Evolutionary conservation across 2,888 invertebrate genomes (phyloP), one percentile per base, ranked within the genome.

Genomic region (Caenorhabditis virilis): DNA sequence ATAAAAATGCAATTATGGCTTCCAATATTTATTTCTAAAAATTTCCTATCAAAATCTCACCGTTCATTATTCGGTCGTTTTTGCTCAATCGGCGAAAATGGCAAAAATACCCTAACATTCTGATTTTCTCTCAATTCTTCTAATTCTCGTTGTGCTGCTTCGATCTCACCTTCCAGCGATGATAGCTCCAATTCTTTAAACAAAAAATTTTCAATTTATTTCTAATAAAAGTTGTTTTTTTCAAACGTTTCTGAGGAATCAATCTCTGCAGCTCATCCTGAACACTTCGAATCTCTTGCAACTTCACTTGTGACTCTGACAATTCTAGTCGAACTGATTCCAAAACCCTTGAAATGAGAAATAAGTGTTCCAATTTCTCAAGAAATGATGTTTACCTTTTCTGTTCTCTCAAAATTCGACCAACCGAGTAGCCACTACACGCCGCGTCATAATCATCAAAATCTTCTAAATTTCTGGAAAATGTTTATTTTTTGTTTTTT

Each of bases 361-460:
- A 43, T 36, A 16, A 41, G 16, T 26, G 26, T 46, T 45, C 16
- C 16, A 3, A 25, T 47, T 46, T 20, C 5, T 13, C 25, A 38
- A 41, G 7, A 16, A 20, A 23, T 2, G 4, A 7, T 4, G 16
- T 22, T 16, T 22, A 65, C 70, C 62, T 42, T 56, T 65, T 55
- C 39, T 72, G 72, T 13, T 64, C 61, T 18, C 64, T 36, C 2
- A 72, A 41, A 15, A 62, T 53, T 11, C 59, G 46, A 6, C 61
- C 58, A n/a, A 63, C 9, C 1, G 68, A 48, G 26, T 65, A 62
- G 4, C 71, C 71, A 56, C 68, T 71, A 36, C 71, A 71, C 2
- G 93, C 30, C 92, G 93, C 86, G 93, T 93, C 87, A 93, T 92
- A 85, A 90, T 93, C 23, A 92, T 93, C 84, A 91, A 56, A 16